Percentiles rank a stretch among this genome's conserved stretches.
Conservation (phyloP, 2,888 invertebrate species). For the Colostygia pectinataria region DNA sequence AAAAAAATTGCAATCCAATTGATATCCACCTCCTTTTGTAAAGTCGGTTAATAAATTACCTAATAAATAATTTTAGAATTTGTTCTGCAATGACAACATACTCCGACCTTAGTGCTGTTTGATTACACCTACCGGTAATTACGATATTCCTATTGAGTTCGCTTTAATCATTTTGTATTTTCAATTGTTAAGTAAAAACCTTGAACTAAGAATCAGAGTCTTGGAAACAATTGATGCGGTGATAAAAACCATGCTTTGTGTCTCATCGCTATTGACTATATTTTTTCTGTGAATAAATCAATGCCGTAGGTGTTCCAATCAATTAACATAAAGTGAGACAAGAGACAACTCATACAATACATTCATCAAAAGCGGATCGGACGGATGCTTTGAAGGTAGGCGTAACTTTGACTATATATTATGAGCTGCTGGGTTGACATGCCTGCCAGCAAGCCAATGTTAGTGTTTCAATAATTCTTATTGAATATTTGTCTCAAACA, state of each 20-base stretch:
- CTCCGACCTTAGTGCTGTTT: slow-evolving; percentile 27
- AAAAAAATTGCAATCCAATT: too few relatives aligned
- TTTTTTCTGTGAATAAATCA: slow-evolving; percentile 33
- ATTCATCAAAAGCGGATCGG: slow-evolving; percentile 52
- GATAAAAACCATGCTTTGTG: slow-evolving; percentile 49
- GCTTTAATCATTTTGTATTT: slow-evolving; percentile 43
- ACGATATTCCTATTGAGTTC: slow-evolving; percentile 45
- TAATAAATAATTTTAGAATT: slow-evolving; percentile 8
- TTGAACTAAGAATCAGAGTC: slow-evolving; percentile 43
- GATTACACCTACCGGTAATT: slow-evolving; percentile 34
- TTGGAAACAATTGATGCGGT: slow-evolving; percentile 39
- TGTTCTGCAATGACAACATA: slow-evolving; percentile 28
- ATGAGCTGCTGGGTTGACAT: slow-evolving; percentile 56
- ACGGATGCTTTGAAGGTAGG: slow-evolving; percentile 48
- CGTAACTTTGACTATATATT: slow-evolving; percentile 53
- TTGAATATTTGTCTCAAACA: slow-evolving; percentile 39
- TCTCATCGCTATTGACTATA: slow-evolving; percentile 17
- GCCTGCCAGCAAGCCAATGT: slow-evolving; percentile 51
- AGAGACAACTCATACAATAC: slow-evolving; percentile 52
- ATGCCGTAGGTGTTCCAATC: slow-evolving; percentile 38
- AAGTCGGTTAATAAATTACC: too few relatives aligned
- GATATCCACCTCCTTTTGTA: too few relatives aligned
- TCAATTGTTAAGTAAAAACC: slow-evolving; percentile 46
- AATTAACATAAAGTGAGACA: slow-evolving; percentile 47
- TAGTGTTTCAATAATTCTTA: slow-evolving; percentile 43